Percentiles rank a stretch among this genome's conserved stretches.
Evolutionary conservation across 2,888 invertebrate species (phyloP).

Genomic region (Tromatobia lineatoria): DNA sequence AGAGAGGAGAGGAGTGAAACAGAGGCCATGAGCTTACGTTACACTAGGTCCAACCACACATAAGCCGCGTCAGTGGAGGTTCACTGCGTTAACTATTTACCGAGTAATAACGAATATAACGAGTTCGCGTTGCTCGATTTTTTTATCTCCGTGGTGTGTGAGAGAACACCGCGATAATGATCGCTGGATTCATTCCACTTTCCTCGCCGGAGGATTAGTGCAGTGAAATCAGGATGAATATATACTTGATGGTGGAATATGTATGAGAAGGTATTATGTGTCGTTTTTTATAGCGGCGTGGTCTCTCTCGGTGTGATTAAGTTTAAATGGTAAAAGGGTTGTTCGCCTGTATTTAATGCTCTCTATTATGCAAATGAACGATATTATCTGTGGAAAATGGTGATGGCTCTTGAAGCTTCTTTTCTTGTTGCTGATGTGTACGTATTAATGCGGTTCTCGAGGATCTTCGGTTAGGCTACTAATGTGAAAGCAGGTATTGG

Average conservation of each 20-base stretch:
- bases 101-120: slow-evolving; percentile 32
- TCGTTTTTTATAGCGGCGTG: neutral
- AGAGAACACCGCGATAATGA: slow-evolving; percentile 1
- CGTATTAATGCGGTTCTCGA: neutral
- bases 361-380: neutral
- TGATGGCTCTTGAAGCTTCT: neutral
- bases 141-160: neutral
- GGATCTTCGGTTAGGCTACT: neutral
- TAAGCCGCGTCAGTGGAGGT: neutral
- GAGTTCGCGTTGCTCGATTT: slow-evolving; percentile 26
- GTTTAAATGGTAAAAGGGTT: neutral
- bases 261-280: slow-evolving; percentile 3
- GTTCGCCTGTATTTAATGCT: neutral
- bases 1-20: neutral
- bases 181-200: slow-evolving; percentile 10
- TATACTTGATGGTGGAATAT: neutral
- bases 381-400: neutral
- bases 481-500: neutral
- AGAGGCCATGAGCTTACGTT: slow-evolving; percentile 7
- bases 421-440: neutral
- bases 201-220: neutral
- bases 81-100: slow-evolving; percentile 24
- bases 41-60: neutral
- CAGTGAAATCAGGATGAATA: neutral
- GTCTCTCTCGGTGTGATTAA: neutral